Base-by-base conservation (phyloP, 2,888 invertebrate genomes). In the Galerucella nymphaeae region DNA sequence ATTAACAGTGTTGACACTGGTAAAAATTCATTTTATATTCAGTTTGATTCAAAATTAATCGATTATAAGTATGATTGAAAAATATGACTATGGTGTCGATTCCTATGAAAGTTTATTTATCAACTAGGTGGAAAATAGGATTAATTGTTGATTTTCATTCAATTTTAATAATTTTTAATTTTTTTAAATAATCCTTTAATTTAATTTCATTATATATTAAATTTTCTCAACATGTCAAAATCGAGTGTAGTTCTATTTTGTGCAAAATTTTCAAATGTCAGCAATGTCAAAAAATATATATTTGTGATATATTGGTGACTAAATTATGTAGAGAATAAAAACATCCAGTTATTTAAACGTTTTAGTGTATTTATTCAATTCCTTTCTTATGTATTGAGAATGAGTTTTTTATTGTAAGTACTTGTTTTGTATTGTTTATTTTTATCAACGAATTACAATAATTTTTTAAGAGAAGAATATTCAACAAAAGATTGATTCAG, bases 401-500 rank as follows among this genome's bases (percentile, higher is more conserved):
- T 77, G 76, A 91, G 91, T 87, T 91, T 91, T 86, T 87, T 91
- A 82, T 91, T 91, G 91, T 91, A 85, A 91, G 91, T 90, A 87
- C 66, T 68, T 57, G 18, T 16, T 9, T 18, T 75, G 55, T 66
- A 41, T 70, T 77, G 61, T 79, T 78, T 80, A 80, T 80, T 81
- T 79, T 79, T 77, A 70, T 50, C 50, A n/a, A 9, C 30, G 30
- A 14, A 50, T 57, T 18, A 11, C 13, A 13, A 18, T 41, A 38
- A 62, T 58, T 42, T 70, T 59, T 71, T 65, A 63, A 59, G 68
- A 59, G 14, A 14, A 14, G 38, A 14, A 58, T 58, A 20, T 20
- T 30, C 14, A 30, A 23, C 30, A 20, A 23, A 30, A 59, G 23
- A 30, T n/a, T 23, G 23, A 59, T 59, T 45, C 45, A 45, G 2